Conservation (phyloP, 2,888 invertebrate genomes). For the Acronicta aceris region DNA sequence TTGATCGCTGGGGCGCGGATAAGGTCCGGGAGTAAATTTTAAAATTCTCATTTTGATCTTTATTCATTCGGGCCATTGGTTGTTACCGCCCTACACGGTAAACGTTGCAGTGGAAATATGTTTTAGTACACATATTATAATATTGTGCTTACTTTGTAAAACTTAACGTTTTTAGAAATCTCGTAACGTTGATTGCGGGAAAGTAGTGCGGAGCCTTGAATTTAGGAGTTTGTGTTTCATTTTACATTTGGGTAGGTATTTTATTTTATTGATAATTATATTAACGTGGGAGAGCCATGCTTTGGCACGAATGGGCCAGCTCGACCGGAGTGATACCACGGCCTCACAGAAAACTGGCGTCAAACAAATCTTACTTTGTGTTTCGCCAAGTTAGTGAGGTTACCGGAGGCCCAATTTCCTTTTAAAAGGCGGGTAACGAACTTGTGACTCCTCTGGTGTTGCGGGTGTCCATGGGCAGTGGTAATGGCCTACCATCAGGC, state of each 20-base stretch:
- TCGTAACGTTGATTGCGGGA: slow-evolving; percentile 22
- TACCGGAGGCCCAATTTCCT: no score
- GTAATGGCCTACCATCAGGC: no score
- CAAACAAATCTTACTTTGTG: no score
- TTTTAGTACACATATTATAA: slow-evolving; percentile 1
- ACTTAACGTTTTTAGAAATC: not conserved
- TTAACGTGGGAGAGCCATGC: no score
- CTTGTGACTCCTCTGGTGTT: no score
- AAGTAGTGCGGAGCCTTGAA: slow-evolving; percentile 8
- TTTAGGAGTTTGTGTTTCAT: slow-evolving; percentile 30
- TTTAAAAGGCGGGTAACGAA: no score
- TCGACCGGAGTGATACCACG: no score
- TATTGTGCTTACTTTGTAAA: slow-evolving; percentile 7
- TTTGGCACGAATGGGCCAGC: no score
- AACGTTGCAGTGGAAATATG: slow-evolving; percentile 14
- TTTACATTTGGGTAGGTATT: not conserved
- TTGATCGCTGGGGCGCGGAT: slow-evolving; percentile 62
- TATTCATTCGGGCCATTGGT: slow-evolving; percentile 43
- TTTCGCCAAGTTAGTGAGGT: no score
- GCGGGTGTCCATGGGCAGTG: no score
- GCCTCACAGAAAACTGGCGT: no score
- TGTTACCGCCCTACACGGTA: slow-evolving; percentile 23
- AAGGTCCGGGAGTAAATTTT: slow-evolving; percentile 61
- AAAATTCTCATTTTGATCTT: slow-evolving; percentile 66
- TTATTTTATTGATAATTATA: not conserved